These are phyloP conservation scores for Sphenopsis melanotis DNA, from an alignment of 2,797 vertebrate genomes.

Conservation along the genomic window DNA sequence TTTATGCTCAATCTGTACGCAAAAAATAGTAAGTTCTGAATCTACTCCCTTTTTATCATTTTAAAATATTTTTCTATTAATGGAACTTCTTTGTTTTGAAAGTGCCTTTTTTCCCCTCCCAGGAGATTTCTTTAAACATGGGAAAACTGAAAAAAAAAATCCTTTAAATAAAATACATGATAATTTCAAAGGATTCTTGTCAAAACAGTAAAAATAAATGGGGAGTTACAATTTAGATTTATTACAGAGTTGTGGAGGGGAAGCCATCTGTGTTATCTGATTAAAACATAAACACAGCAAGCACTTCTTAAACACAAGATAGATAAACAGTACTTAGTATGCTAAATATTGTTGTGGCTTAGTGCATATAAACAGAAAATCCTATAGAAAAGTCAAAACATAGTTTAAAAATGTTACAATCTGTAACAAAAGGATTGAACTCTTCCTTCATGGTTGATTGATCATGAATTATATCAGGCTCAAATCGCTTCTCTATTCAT, in stretches of 20 bases:
- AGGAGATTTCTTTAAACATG: background rate
- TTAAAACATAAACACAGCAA: slow-evolving; percentile 22
- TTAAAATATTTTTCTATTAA: background rate
- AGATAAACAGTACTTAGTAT: background rate
- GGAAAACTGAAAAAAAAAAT: slow-evolving; percentile 12
- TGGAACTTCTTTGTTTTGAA: background rate
- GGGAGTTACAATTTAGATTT: slow-evolving; percentile 45
- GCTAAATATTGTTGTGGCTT: background rate
- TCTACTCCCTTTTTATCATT: background rate
- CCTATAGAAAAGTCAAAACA: background rate
- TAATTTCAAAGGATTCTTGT: slow-evolving; percentile 36
- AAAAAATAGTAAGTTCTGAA: background rate
- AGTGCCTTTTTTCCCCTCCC: background rate
- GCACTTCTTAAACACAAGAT: background rate
- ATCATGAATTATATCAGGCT: background rate
- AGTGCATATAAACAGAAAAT: background rate
- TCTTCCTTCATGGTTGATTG: background rate
- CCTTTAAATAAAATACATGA: background rate
- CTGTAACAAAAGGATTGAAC: background rate
- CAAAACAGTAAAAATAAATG: slow-evolving; percentile 1
- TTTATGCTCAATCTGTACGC: background rate
- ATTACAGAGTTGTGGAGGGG: slow-evolving; percentile 5
- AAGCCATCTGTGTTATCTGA: slow-evolving; percentile 11
- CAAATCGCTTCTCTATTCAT: background rate
- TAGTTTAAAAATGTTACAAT: background rate